Evolutionary conservation across 2,888 invertebrate species (phyloP).

Genomic region (Platycheirus rosarum): DNA sequence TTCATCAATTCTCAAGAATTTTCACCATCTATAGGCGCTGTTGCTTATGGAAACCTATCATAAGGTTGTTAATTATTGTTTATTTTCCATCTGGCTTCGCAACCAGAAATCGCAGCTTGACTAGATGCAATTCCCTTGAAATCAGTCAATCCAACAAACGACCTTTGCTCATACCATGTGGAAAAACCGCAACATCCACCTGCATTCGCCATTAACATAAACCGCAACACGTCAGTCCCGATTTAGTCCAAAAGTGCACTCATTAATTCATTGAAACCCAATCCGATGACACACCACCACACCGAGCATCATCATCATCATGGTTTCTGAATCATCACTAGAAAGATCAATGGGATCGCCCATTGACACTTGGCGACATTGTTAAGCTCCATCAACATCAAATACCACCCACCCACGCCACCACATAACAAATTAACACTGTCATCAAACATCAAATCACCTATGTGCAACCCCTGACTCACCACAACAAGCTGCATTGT

Average conservation of each 20-base stretch:
- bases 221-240: constrained; percentile 53
- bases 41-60: too few species aligned
- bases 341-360: constrained; percentile 44
- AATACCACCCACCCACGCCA: constrained; percentile 31
- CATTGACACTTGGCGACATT: background rate
- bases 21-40: too few species aligned
- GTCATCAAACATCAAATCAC: constrained; percentile 39
- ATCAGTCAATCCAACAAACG: constrained; percentile 34
- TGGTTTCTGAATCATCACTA: constrained; percentile 34
- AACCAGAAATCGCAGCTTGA: too few species aligned
- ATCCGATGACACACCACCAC: constrained; percentile 44
- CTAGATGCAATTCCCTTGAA: constrained; percentile 43
- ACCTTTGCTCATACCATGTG: constrained; percentile 25
- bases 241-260: constrained; percentile 50
- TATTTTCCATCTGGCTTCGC: too few species aligned
- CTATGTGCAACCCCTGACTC: constrained; percentile 11
- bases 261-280: constrained; percentile 37
- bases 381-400: constrained; percentile 1
- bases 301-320: constrained; percentile 9
- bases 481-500: constrained; percentile 7
- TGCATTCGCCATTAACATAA: constrained; percentile 22
- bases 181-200: constrained; percentile 59
- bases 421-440: constrained; percentile 25
- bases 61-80: too few species aligned
- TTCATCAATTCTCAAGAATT: too few species aligned